Percentiles rank a stretch among this genome's conserved stretches.
These are phyloP conservation scores for Drosophila oshimai DNA, from an alignment of 1,140 invertebrate species.

Conservation along the genomic window DNA sequence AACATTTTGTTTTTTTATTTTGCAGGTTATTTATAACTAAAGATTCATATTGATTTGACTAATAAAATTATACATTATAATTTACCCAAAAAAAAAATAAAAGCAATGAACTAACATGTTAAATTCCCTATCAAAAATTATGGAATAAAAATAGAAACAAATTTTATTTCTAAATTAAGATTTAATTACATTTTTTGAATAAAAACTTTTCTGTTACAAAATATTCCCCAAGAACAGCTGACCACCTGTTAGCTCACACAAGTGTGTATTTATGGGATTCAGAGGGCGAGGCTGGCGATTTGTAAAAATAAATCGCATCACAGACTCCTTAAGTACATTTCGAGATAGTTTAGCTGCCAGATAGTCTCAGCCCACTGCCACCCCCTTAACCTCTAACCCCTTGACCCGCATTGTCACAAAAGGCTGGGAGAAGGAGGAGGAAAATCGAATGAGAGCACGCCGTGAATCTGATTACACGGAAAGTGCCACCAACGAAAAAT, in stretches of 20 bases:
- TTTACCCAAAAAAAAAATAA: too few species aligned
- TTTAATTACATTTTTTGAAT: background rate
- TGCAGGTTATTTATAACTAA: too few species aligned
- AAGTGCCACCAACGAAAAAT: constrained; percentile 50
- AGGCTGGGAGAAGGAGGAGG: background rate
- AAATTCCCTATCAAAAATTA: too few species aligned
- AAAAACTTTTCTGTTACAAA: background rate
- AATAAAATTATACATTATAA: too few species aligned
- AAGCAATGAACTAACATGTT: too few species aligned
- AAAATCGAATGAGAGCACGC: constrained; percentile 38
- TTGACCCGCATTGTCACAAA: background rate
- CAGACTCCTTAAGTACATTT: constrained; percentile 23
- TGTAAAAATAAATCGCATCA: constrained; percentile 23
- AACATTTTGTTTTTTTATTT: too few species aligned
- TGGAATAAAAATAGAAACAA: too few species aligned
- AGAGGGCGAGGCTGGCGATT: background rate
- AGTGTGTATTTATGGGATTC: constrained; percentile 12
- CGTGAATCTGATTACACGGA: constrained; percentile 47
- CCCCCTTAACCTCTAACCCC: background rate
- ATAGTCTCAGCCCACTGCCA: background rate
- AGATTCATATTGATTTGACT: too few species aligned
- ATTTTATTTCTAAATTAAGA: too few species aligned
- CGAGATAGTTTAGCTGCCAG: constrained; percentile 22
- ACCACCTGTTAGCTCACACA: constrained; percentile 2
- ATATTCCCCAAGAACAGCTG: too few species aligned